Percentiles rank a stretch among this genome's conserved stretches.
phyloP scores from a whole-genome alignment of 2,888 invertebrate species.

The Mongoloraphidia duomilia region DNA sequence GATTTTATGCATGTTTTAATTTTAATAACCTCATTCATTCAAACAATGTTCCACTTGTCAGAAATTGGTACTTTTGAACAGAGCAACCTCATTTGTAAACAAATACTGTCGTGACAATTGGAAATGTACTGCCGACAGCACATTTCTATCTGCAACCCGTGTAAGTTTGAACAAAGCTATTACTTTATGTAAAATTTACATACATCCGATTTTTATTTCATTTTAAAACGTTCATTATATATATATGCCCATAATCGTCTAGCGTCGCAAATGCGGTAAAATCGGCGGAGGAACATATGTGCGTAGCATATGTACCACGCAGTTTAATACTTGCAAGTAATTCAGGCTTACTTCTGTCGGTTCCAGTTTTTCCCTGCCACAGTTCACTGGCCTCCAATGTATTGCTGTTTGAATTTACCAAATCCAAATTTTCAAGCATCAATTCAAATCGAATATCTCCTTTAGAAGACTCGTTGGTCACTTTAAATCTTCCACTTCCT shows the following conservation, averaged over 20 bases:
- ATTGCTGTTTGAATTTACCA: neutral
- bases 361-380: conserved; percentile 17
- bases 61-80: no score
- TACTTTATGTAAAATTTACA: no score
- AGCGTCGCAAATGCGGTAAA: conserved; percentile 46
- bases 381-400: no score
- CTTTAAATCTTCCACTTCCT: conserved; percentile 2
- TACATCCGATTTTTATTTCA: no score
- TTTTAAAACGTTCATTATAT: conserved; percentile 36
- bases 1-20: no score
- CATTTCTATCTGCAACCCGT: no score
- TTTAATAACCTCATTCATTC: no score
- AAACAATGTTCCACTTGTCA: no score
- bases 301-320: conserved; percentile 24
- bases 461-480: neutral
- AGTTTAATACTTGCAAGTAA: conserved; percentile 27
- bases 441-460: neutral
- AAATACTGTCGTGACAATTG: no score
- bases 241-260: conserved; percentile 42
- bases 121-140: no score
- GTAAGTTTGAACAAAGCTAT: no score
- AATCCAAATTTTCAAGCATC: neutral
- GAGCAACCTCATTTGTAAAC: no score
- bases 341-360: conserved; percentile 20
- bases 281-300: conserved; percentile 24